Conservation (phyloP, 2,888 invertebrate genomes). For the Campopleginae sp. region DNA sequence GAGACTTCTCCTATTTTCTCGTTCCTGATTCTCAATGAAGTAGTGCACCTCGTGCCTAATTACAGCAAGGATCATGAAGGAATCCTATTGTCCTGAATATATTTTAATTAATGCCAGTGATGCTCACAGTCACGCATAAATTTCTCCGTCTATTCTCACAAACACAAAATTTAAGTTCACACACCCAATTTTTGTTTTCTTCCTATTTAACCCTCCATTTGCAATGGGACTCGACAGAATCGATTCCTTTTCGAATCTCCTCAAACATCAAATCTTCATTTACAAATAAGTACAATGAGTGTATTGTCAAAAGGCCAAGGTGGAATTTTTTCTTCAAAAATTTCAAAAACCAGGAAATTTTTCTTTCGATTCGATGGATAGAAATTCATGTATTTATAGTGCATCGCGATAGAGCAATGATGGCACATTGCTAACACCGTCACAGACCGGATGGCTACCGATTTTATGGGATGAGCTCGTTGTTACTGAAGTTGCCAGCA, state of each 20-base stretch:
- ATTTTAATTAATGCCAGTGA: slow-evolving; percentile 21
- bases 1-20: neutral
- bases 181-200: neutral
- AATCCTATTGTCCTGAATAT: slow-evolving; percentile 6
- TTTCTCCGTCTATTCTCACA: neutral
- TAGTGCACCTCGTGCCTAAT: slow-evolving; percentile 42
- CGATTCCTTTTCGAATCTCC: neutral
- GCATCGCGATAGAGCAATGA: too few relatives aligned
- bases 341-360: too few relatives aligned
- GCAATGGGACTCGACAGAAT: neutral
- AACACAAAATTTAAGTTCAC: neutral
- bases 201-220: neutral
- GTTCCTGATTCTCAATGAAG: neutral
- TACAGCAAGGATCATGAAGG: slow-evolving; percentile 28
- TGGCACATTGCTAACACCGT: neutral
- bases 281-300: neutral
- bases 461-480: neutral
- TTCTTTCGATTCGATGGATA: too few relatives aligned
- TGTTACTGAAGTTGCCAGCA: neutral
- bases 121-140: neutral
- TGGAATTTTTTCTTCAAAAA: neutral
- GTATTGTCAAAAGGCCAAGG: neutral
- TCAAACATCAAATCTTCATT: neutral
- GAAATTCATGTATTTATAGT: too few relatives aligned
- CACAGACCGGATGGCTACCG: neutral